Evolutionary conservation across 2,888 invertebrate genomes (phyloP).

Genomic region (Lasioglossum lativentre): DNA sequence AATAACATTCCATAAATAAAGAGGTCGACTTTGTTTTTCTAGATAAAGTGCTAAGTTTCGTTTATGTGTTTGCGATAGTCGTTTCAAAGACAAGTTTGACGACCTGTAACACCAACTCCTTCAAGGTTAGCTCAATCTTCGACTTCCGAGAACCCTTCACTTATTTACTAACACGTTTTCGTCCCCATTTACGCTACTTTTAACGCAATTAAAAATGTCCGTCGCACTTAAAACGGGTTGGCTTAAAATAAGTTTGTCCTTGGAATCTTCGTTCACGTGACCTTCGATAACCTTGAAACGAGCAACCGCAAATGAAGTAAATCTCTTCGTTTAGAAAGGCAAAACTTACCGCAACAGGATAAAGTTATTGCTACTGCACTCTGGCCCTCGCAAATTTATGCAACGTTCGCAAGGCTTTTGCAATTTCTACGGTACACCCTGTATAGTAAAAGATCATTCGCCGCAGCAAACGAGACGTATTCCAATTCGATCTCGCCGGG

Average conservation of each 20-base stretch:
- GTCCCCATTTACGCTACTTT: background rate
- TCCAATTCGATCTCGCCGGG: conserved; percentile 72
- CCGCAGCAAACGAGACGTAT: conserved; percentile 64
- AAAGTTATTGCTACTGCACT: too few species aligned
- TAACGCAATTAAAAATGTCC: background rate
- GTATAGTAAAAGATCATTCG: conserved; percentile 33
- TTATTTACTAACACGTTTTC: background rate
- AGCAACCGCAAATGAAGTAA: background rate
- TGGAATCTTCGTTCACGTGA: background rate
- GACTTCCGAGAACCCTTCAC: background rate
- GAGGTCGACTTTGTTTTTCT: background rate
- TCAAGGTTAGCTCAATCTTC: background rate
- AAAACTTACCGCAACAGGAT: background rate
- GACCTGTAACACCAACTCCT: background rate
- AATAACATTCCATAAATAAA: too few species aligned
- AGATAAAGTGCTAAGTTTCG: background rate
- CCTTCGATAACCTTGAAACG: background rate
- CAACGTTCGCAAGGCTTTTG: background rate
- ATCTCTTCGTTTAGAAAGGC: background rate
- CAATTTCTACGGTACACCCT: background rate
- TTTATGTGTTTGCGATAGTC: background rate
- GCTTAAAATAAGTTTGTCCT: background rate
- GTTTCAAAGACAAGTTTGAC: background rate
- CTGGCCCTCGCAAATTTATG: background rate
- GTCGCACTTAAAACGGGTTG: too few species aligned